A percentile compares a stretch with the other conserved stretches of the same genome.
These are phyloP conservation scores for Stichodactyla mertensii DNA, from an alignment of 64 coral and sea anemone species.

Conservation along the genomic window DNA sequence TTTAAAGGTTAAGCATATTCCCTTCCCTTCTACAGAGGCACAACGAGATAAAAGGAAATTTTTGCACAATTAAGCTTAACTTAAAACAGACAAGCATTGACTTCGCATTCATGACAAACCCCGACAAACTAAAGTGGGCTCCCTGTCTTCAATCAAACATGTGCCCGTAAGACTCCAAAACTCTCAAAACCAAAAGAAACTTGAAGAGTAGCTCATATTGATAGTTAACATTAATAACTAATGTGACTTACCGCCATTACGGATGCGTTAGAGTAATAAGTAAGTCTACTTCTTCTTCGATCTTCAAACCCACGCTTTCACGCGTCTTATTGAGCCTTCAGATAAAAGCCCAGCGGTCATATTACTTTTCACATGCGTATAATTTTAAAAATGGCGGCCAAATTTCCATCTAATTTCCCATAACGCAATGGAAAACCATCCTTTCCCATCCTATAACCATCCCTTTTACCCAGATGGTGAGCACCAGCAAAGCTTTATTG, in stretches of 20 bases:
- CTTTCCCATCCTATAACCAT: slow-evolving; percentile 38
- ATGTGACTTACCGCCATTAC: neutral
- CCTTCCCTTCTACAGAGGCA: too few relatives aligned
- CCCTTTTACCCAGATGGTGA: slow-evolving; percentile 32
- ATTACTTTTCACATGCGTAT: neutral
- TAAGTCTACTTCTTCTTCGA: neutral
- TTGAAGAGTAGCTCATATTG: neutral
- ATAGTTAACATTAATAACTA: neutral
- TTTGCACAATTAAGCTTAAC: too few relatives aligned
- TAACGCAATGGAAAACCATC: neutral
- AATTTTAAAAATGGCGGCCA: neutral
- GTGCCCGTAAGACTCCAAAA: neutral
- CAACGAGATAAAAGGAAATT: too few relatives aligned
- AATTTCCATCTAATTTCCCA: neutral
- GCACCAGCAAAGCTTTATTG: slow-evolving; percentile 37
- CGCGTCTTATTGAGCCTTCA: neutral
- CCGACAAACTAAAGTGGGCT: neutral
- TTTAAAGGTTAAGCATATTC: too few relatives aligned
- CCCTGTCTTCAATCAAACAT: neutral
- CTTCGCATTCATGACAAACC: neutral
- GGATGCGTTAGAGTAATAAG: neutral
- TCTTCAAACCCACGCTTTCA: neutral
- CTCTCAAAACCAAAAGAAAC: neutral
- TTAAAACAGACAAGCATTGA: neutral
- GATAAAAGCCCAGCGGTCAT: neutral